Evolutionary conservation across 2,888 invertebrate species (phyloP).

Genomic region (Acrobasis repandana): DNA sequence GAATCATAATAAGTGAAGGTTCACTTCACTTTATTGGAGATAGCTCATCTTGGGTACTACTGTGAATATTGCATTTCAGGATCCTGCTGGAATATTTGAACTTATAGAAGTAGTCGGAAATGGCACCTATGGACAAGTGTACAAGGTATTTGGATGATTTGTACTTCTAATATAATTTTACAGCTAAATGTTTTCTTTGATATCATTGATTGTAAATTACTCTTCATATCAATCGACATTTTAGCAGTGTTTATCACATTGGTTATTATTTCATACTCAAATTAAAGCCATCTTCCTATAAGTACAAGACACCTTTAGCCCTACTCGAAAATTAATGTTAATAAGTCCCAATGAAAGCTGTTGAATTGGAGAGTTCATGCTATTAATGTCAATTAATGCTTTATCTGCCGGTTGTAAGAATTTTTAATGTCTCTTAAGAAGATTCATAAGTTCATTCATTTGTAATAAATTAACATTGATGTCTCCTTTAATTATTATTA

Average conservation of each 20-base stretch:
- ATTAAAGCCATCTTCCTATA: background rate
- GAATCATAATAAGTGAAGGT: constrained; percentile 78
- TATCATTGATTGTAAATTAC: too few relatives aligned
- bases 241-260: too few relatives aligned
- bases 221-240: too few relatives aligned
- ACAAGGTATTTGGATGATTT: constrained; percentile 93
- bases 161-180: constrained; percentile 12
- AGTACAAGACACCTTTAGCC: constrained; percentile 1
- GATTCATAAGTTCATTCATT: too few relatives aligned
- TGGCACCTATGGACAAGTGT: constrained; percentile 99
- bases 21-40: constrained; percentile 62
- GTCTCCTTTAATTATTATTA: too few relatives aligned
- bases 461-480: too few relatives aligned
- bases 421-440: too few relatives aligned
- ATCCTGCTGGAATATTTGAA: constrained; percentile 99
- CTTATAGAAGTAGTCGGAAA: constrained; percentile 99
- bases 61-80: constrained; percentile 86
- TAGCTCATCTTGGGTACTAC: constrained; percentile 44
- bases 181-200: background rate
- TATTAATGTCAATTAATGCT: constrained; percentile 71
- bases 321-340: constrained; percentile 42
- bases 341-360: constrained; percentile 53
- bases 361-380: constrained; percentile 53
- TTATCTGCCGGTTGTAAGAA: constrained; percentile 39
- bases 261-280: too few relatives aligned